Evolutionary conservation across 2,888 invertebrate species (phyloP).

Genomic region (Acleris holmiana): DNA sequence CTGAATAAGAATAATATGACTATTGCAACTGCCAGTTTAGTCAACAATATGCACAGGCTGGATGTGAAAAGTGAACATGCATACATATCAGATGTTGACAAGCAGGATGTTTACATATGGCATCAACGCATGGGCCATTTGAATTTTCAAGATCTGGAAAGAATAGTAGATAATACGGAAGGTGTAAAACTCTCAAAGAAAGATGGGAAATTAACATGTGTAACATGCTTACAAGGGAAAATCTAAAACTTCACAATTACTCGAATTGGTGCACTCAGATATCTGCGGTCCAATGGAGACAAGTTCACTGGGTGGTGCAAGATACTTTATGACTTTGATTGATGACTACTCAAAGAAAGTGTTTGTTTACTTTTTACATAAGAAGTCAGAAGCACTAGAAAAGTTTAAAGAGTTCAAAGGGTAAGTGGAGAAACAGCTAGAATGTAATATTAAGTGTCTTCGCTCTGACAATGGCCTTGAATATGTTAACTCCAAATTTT

Average conservation of each 20-base stretch:
- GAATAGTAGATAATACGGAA: neutral
- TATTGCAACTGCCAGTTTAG: neutral
- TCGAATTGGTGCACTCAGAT: neutral
- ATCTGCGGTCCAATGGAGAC: no score
- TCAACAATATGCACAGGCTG: slow-evolving; percentile 9
- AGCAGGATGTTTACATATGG: neutral
- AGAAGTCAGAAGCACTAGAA: no score
- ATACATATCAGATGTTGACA: neutral
- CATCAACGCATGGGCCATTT: no score
- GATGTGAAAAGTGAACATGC: neutral
- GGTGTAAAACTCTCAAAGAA: neutral
- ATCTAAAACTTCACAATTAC: neutral
- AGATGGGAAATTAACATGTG: neutral
- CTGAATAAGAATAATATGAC: neutral
- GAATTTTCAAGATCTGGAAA: neutral
- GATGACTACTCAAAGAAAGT: no score
- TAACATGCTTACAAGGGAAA: slow-evolving; percentile 4
- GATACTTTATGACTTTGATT: no score
- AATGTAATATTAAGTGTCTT: neutral
- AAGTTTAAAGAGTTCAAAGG: no score
- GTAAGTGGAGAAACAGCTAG: neutral
- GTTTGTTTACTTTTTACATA: no score
- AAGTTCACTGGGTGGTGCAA: no score
- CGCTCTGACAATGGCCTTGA: no score
- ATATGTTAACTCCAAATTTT: no score